A percentile compares a stretch with the other conserved stretches of the same genome.
Conservation (phyloP, 1,140 invertebrate species). For the Brachionus calyciflorus region DNA sequence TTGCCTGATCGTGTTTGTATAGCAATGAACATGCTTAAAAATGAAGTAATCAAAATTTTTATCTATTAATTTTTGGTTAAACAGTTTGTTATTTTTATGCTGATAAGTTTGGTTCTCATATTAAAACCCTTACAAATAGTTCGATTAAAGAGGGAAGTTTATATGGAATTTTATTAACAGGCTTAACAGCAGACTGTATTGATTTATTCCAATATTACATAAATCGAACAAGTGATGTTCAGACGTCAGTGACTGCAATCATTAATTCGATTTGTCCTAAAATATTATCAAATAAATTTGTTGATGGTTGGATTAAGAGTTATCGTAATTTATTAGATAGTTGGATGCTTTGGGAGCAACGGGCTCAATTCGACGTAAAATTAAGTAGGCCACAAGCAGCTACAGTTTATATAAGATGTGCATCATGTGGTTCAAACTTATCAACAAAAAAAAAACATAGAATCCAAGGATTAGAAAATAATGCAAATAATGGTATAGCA, state of each 20-base stretch:
- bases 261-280: neutral
- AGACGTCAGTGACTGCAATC: neutral
- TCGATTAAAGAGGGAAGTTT: constrained; percentile 33
- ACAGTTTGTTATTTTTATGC: neutral
- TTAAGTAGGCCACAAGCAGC: neutral
- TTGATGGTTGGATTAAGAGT: constrained; percentile 39
- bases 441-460: neutral
- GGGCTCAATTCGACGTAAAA: constrained; percentile 27
- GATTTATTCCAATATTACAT: constrained; percentile 40
- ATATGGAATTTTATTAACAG: constrained; percentile 29
- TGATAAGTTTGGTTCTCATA: neutral
- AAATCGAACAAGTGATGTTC: constrained; percentile 44
- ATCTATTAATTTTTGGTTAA: neutral
- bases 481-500: constrained; percentile 30
- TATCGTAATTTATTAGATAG: constrained; percentile 12
- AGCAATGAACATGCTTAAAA: constrained; percentile 10
- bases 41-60: neutral
- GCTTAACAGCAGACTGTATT: constrained; percentile 27
- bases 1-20: constrained; percentile 8
- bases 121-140: neutral
- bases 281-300: constrained; percentile 17
- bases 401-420: neutral
- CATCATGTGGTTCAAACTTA: constrained; percentile 26
- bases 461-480: neutral
- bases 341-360: constrained; percentile 41